These are phyloP conservation scores for Asteroscopus sphinx DNA, from an alignment of 2,888 invertebrate species.

Conservation along the genomic window DNA sequence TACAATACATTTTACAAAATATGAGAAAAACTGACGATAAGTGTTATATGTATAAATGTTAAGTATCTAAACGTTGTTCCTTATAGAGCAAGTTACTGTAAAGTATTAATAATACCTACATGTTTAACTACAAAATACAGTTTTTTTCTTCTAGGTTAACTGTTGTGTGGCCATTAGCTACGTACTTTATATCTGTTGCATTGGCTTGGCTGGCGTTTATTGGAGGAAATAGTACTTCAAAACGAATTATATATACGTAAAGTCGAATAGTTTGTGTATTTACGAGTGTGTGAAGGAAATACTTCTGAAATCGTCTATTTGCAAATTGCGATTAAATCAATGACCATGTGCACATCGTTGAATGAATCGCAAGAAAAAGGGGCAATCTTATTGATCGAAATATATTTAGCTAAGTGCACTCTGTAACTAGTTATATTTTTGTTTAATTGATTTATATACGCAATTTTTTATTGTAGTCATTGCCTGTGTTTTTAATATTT, in stretches of 20 bases:
- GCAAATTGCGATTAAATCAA: too few relatives aligned
- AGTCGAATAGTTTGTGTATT: too few relatives aligned
- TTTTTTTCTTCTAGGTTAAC: conserved; percentile 22
- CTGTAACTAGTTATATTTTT: too few relatives aligned
- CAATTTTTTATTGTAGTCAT: too few relatives aligned
- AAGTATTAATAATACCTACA: conserved; percentile 16
- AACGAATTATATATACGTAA: not conserved
- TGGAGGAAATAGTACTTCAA: conserved; percentile 38
- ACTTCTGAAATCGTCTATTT: too few relatives aligned
- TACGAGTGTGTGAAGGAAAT: too few relatives aligned
- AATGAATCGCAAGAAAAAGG: too few relatives aligned
- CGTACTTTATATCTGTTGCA: conserved; percentile 34
- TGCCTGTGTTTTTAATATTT: too few relatives aligned
- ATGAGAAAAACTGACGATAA: not conserved
- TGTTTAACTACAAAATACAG: not conserved
- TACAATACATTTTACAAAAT: too few relatives aligned
- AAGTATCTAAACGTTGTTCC: conserved; percentile 26
- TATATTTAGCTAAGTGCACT: conserved; percentile 13
- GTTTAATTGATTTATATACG: too few relatives aligned
- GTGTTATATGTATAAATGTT: conserved; percentile 2
- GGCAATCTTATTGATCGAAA: conserved; percentile 25
- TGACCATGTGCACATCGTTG: not conserved
- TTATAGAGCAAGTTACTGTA: conserved; percentile 24
- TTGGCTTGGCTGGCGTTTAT: conserved; percentile 29
- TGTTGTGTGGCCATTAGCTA: conserved; percentile 20